Evolutionary conservation across 2,113 vertebrate genomes (phyloP).

Genomic region (Psilopsiagon aurifrons): DNA sequence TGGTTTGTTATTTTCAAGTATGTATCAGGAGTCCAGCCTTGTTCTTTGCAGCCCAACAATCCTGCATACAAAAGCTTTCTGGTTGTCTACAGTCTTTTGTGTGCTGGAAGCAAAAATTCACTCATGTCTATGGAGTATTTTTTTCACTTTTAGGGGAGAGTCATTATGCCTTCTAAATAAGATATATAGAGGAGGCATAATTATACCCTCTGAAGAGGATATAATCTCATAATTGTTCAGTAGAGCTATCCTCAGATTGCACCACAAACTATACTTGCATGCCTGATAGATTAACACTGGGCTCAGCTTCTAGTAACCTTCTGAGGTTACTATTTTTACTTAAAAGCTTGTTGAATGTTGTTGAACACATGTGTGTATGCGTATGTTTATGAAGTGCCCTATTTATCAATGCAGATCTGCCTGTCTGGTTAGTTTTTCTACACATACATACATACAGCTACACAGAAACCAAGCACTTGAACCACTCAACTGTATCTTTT

Average conservation of each 20-base stretch:
- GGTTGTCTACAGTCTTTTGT: background rate
- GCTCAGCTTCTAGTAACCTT: background rate
- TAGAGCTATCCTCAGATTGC: conserved; percentile 64
- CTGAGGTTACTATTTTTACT: conserved; percentile 55
- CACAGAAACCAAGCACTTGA: conserved; percentile 45
- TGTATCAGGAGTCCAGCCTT: background rate
- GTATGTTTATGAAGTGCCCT: background rate
- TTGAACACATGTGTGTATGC: background rate
- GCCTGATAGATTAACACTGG: conserved; percentile 52
- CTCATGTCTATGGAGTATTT: background rate
- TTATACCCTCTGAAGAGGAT: conserved; percentile 57
- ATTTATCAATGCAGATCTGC: conserved; percentile 25
- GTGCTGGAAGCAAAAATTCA: background rate
- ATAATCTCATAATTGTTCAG: conserved; percentile 48
- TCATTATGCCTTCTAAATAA: conserved; percentile 39
- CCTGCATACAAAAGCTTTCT: conserved; percentile 26
- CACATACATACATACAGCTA: background rate
- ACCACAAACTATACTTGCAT: conserved; percentile 30
- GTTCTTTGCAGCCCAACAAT: background rate
- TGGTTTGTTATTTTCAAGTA: background rate
- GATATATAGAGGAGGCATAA: conserved; percentile 44
- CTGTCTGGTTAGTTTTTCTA: conserved; percentile 46
- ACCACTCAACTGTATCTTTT: conserved; percentile 40
- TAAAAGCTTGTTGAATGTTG: conserved; percentile 56
- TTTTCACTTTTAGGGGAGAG: background rate